These are phyloP conservation scores for Yponomeuta malinellus DNA, from an alignment of 2,888 invertebrate genomes.

Conservation along the genomic window DNA sequence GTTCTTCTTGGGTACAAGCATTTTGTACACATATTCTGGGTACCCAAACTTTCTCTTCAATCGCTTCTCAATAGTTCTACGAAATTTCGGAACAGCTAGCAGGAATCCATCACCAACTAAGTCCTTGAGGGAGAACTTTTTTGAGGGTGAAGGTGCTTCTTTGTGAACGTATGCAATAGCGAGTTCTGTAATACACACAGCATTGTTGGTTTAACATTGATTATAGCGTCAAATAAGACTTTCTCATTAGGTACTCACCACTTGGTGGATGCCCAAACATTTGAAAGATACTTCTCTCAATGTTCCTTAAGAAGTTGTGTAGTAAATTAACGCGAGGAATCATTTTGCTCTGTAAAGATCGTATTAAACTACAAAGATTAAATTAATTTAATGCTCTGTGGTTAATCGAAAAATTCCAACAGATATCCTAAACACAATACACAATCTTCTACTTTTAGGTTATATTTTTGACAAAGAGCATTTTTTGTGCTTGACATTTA, in stretches of 20 bases:
- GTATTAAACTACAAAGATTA: too few relatives aligned
- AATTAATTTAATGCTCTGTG: too few relatives aligned
- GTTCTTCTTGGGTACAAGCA: conserved; percentile 81
- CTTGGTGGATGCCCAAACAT: conserved; percentile 55
- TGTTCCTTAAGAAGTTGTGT: conserved; percentile 39
- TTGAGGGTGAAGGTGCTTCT: conserved; percentile 28
- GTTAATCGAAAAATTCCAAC: too few relatives aligned
- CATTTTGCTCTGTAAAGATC: conserved; percentile 30
- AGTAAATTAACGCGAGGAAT: conserved; percentile 40
- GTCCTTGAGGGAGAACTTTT: conserved; percentile 75
- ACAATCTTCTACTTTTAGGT: too few relatives aligned
- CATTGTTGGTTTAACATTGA: neutral
- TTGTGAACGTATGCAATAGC: conserved; percentile 49
- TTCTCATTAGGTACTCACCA: conserved; percentile 34
- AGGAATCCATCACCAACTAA: conserved; percentile 84
- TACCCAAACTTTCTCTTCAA: conserved; percentile 83
- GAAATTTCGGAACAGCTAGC: conserved; percentile 87
- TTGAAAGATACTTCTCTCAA: conserved; percentile 48
- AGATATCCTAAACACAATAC: too few relatives aligned
- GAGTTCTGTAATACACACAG: conserved; percentile 42
- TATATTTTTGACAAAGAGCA: too few relatives aligned
- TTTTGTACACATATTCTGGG: conserved; percentile 81
- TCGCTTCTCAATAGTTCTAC: conserved; percentile 86
- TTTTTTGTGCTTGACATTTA: too few relatives aligned
- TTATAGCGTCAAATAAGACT: too few relatives aligned